Conservation (phyloP, 2,888 invertebrate species). For the Leptinotarsa juncta region DNA sequence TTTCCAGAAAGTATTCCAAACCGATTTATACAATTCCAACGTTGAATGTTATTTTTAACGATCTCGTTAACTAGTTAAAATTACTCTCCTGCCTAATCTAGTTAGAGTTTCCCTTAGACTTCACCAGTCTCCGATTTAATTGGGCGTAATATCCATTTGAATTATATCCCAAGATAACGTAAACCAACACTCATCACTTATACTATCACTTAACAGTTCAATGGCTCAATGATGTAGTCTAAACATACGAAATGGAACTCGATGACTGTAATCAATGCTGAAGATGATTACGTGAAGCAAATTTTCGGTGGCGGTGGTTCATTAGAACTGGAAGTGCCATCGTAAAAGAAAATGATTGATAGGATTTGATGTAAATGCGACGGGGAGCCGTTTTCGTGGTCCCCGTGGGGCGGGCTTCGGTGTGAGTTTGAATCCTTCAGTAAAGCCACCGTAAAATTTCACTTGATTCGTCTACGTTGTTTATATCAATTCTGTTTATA, state of each 20-base stretch:
- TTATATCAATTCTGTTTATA: too few species aligned
- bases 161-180: conserved; percentile 40
- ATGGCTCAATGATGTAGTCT: conserved; percentile 30
- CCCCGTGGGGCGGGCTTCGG: too few species aligned
- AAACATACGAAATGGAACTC: conserved; percentile 31
- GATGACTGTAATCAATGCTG: conserved; percentile 17
- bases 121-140: conserved; percentile 29
- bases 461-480: too few species aligned
- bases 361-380: background rate
- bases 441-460: too few species aligned
- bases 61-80: conserved; percentile 4
- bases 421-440: too few species aligned
- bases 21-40: conserved; percentile 3
- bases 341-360: conserved; percentile 4
- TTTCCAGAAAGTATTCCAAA: conserved; percentile 7
- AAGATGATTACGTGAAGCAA: conserved; percentile 10
- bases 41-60: conserved; percentile 10
- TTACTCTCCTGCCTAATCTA: conserved; percentile 12
- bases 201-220: conserved; percentile 42
- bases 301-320: conserved; percentile 4
- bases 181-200: conserved; percentile 37
- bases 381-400: background rate
- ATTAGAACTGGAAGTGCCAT: background rate
- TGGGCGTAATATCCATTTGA: conserved; percentile 38
- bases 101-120: conserved; percentile 14